Conservation (phyloP, 1,140 invertebrate genomes). For the Aporrectodea caliginosa region DNA sequence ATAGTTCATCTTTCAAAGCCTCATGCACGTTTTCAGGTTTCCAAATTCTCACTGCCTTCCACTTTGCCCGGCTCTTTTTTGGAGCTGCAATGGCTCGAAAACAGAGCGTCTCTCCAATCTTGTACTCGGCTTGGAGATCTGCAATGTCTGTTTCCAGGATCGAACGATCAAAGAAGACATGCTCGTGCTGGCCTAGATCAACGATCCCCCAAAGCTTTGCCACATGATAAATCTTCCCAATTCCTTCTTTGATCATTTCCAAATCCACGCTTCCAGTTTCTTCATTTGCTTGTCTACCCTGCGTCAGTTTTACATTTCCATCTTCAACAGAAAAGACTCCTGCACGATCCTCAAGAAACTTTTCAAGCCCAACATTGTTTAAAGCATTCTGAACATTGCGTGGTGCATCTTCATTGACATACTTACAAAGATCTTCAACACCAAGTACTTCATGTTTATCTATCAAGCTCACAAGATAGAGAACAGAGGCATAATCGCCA, state of each 20-base stretch:
- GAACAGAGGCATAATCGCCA: background rate
- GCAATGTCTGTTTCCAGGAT: constrained; percentile 53
- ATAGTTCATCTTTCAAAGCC: constrained; percentile 33
- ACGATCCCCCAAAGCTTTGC: constrained; percentile 57
- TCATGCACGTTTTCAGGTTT: constrained; percentile 42
- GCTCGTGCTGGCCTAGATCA: constrained; percentile 56
- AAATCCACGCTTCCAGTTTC: background rate
- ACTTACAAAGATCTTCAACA: background rate
- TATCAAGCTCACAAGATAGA: background rate
- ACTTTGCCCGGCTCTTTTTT: constrained; percentile 53
- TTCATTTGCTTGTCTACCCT: background rate
- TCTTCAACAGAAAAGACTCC: background rate
- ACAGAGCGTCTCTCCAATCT: constrained; percentile 51
- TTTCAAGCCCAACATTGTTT: background rate
- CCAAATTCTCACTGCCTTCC: constrained; percentile 55
- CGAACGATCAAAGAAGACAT: constrained; percentile 57
- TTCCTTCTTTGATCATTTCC: constrained; percentile 35
- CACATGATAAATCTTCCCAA: constrained; percentile 54
- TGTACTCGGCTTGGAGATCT: constrained; percentile 53
- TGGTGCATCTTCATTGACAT: background rate
- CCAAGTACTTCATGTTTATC: background rate
- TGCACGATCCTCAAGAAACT: background rate
- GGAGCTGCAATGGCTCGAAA: constrained; percentile 57
- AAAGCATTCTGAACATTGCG: background rate
- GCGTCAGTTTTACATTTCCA: background rate